Conservation (phyloP, 2,113 vertebrate species). For the Microcebus jonahi region DNA sequence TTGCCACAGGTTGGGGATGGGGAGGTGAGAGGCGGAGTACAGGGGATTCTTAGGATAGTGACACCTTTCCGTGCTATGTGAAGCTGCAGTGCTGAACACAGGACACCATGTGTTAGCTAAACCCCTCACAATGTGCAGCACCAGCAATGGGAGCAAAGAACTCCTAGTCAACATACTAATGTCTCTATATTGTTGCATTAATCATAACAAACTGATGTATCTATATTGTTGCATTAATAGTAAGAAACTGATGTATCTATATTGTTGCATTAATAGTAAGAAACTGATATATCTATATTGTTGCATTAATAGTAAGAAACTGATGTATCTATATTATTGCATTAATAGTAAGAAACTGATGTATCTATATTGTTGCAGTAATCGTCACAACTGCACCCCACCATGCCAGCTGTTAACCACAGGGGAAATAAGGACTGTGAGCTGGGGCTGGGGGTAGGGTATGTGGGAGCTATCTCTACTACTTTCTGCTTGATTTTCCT, state of each 20-base stretch:
- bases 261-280: no score
- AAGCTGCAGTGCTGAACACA: accelerated
- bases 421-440: accelerated
- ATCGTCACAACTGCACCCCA: accelerated
- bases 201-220: no score
- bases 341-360: no score
- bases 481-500: background rate
- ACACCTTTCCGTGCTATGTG: accelerated
- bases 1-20: accelerated
- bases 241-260: no score
- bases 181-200: no score
- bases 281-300: no score
- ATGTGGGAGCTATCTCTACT: background rate
- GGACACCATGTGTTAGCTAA: accelerated
- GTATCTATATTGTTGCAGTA: no score
- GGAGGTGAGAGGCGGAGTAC: accelerated
- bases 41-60: background rate
- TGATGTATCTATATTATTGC: no score
- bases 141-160: no score
- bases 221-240: accelerated
- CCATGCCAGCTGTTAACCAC: accelerated
- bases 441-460: accelerated
- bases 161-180: background rate
- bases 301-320: no score
- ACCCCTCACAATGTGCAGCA: accelerated